These are phyloP conservation scores for Agrochola macilenta DNA, from an alignment of 2,888 invertebrate genomes.

Conservation along the genomic window DNA sequence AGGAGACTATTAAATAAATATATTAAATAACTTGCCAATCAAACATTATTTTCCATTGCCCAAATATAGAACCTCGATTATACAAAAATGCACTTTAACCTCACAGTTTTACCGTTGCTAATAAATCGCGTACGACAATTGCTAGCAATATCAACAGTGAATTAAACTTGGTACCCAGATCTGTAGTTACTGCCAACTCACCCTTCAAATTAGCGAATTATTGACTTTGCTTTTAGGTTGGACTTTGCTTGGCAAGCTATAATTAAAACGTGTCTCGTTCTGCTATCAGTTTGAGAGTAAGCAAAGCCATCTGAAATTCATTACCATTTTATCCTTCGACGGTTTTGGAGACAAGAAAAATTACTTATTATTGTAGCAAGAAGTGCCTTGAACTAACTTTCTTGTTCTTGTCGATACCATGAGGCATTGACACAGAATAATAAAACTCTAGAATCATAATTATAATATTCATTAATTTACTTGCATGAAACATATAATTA, in stretches of 20 bases:
- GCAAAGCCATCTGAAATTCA: conserved; percentile 2
- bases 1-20: conserved; percentile 43
- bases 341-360: neutral
- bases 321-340: neutral
- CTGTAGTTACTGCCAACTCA: conserved; percentile 9
- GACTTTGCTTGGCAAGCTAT: conserved; percentile 2
- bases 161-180: conserved; percentile 25
- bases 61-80: neutral
- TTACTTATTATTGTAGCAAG: neutral
- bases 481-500: neutral
- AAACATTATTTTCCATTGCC: conserved; percentile 17
- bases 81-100: neutral
- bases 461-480: neutral
- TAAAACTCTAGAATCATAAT: neutral
- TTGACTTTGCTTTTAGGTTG: neutral
- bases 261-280: conserved; percentile 30
- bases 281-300: conserved; percentile 27
- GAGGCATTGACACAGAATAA: neutral
- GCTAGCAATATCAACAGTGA: conserved; percentile 20
- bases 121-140: neutral
- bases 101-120: neutral
- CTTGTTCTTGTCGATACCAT: neutral
- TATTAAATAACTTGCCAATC: conserved; percentile 37
- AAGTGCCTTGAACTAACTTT: neutral
- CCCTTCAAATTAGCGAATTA: conserved; percentile 28